phyloP scores from a whole-genome alignment of 2,888 invertebrate species.

The Melanargia galathea region DNA sequence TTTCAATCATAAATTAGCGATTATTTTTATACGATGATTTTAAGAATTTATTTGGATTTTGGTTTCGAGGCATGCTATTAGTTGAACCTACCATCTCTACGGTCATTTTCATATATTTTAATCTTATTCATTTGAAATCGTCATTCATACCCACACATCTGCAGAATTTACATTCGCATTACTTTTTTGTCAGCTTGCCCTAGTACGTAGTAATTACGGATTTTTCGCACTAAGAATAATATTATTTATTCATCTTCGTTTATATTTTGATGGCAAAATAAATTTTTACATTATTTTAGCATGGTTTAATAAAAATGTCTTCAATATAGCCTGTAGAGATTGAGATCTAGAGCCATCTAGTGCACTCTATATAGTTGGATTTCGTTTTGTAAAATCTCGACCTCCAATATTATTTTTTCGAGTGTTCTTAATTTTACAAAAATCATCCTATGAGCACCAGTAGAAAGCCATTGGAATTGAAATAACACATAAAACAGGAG shows the following conservation, averaged over 20 bases:
- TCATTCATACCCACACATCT: constrained; percentile 29
- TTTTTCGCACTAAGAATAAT: neutral
- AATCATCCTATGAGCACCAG: neutral
- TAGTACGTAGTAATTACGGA: constrained; percentile 14
- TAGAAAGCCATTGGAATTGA: neutral
- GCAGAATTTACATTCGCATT: constrained; percentile 25
- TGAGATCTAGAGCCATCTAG: constrained; percentile 30
- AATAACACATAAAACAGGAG: neutral
- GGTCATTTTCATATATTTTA: constrained; percentile 35
- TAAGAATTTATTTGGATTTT: constrained; percentile 41
- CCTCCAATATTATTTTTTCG: constrained; percentile 75
- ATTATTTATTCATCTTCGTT: neutral
- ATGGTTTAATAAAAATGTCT: constrained; percentile 30
- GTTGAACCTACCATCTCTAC: constrained; percentile 41
- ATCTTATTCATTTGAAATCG: constrained; percentile 36
- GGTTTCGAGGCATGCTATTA: constrained; percentile 47
- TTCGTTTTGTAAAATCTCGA: constrained; percentile 41
- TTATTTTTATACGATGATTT: constrained; percentile 39
- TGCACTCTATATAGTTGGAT: constrained; percentile 38
- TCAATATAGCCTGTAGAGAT: constrained; percentile 32
- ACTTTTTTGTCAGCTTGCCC: constrained; percentile 11
- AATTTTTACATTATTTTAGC: constrained; percentile 16
- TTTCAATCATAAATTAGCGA: constrained; percentile 40
- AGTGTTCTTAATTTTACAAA: neutral
- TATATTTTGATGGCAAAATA: neutral